Evolutionary conservation across 2,888 invertebrate genomes (phyloP).

Genomic region (Ophioninae sp.): DNA sequence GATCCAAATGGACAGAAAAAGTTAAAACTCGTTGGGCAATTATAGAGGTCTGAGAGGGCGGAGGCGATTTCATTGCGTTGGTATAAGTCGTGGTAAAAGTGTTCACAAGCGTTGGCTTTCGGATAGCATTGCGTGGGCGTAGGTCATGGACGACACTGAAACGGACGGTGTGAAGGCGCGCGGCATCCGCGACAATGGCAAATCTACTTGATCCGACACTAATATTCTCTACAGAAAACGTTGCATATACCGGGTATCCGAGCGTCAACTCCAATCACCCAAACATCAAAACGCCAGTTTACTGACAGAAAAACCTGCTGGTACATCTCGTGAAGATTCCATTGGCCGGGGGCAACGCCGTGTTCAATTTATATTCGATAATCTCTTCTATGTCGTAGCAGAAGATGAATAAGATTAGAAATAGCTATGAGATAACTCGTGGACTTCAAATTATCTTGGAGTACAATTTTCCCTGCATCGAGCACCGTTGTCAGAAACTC

Average conservation of each 20-base stretch:
- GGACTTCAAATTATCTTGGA: not conserved
- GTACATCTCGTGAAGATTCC: not conserved
- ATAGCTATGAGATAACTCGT: not conserved
- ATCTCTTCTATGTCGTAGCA: not conserved
- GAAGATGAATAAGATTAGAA: not conserved
- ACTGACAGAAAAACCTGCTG: not conserved
- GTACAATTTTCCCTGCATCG: not conserved
- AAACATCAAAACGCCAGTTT: not conserved
- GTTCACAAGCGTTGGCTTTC: slow-evolving; percentile 14
- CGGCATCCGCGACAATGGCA: slow-evolving; percentile 54
- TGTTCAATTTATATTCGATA: not conserved
- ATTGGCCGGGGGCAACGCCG: not conserved
- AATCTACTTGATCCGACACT: slow-evolving; percentile 64
- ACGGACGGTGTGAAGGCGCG: slow-evolving; percentile 55
- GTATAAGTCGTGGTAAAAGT: slow-evolving; percentile 14
- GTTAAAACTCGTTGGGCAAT: not conserved
- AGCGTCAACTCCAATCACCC: not conserved
- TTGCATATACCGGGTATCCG: not conserved
- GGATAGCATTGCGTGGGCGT: slow-evolving; percentile 65
- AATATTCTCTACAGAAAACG: not conserved
- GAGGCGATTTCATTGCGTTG: slow-evolving; percentile 16
- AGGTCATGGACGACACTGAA: slow-evolving; percentile 70
- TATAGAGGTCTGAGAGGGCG: not conserved
- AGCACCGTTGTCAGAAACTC: not conserved
- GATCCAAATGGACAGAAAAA: not conserved